Evolutionary conservation across 2,113 vertebrate species (phyloP), one percentile per base, ranked within the genome.

Genomic region (Oophaga pumilio): DNA sequence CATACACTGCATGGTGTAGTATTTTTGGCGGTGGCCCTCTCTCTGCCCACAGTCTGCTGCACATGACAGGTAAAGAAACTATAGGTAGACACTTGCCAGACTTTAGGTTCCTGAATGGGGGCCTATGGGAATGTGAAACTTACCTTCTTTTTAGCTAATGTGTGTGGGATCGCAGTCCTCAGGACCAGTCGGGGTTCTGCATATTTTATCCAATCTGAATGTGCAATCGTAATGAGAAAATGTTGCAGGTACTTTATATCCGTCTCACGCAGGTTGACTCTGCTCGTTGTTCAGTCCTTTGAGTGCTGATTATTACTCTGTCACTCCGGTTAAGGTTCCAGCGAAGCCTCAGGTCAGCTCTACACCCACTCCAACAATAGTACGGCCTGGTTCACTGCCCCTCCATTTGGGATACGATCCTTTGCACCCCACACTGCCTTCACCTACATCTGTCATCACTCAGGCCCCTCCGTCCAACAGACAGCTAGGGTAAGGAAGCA

Each of bases 381-480:
- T 98, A 57, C 96, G 98, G 10, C 98, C 98, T 0, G 97, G 97
- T 89, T 98, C 97, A 57, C 95, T 99, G 86, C 97, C 97, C 1
- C 95, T 99, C 24, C 96, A 97, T 92, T 87, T 99, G 92, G 95
- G 95, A 64, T 98, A 98, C 60, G 97, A 99, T 73, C 92, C 95
- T 33, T 93, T 98, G 80, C 97, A 98, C 50, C 96, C 97, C 84
- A 97, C 97, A 2, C 96, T 99, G 94, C 97, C 98, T 0, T 99
- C 97, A 20, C 98, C 98, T 28, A 99, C 98, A 59, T 99, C 98
- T 0, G 98, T 99, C 93, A 99, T 99, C 92, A 99, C 98, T 88
- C 98, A 98, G 91, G 94, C 98, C 0, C 98, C 98, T 28, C 97
- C 98, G 77, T 96, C 98, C 92, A 97, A 95, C 95, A 93, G 98